Conservation (phyloP, 53 echinoderm and acorn worm genomes). For the Arbacia lixula region DNA sequence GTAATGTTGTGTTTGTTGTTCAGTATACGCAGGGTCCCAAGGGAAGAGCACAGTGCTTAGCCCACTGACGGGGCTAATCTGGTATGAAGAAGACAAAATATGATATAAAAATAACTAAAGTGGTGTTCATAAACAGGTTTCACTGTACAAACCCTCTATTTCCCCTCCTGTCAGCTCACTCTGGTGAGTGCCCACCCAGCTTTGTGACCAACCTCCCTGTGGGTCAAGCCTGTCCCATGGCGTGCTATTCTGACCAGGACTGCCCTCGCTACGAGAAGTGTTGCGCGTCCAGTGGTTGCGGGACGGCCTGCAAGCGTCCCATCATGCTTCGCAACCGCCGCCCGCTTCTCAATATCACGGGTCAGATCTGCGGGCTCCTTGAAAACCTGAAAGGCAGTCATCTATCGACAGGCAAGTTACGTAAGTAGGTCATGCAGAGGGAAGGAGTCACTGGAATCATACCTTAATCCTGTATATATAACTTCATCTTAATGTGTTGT, state of each 20-base stretch:
- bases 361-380: constrained; percentile 16
- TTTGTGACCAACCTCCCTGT: constrained; percentile 36
- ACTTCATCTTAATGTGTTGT: too few relatives aligned
- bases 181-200: constrained; percentile 49
- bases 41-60: too few relatives aligned
- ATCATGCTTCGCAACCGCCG: constrained; percentile 11
- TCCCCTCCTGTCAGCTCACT: constrained; percentile 10
- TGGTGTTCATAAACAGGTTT: too few relatives aligned
- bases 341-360: constrained; percentile 5
- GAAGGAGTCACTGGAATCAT: too few relatives aligned
- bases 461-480: too few relatives aligned
- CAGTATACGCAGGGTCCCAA: too few relatives aligned
- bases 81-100: too few relatives aligned
- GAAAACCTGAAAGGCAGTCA: constrained; percentile 33
- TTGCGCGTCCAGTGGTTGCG: constrained; percentile 39
- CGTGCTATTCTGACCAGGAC: constrained; percentile 49
- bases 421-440: constrained; percentile 17
- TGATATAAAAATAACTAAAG: too few relatives aligned
- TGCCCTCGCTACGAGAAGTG: constrained; percentile 43
- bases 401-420: constrained; percentile 58
- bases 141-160: too few relatives aligned
- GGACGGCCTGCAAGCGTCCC: constrained; percentile 54
- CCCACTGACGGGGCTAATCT: too few relatives aligned
- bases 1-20: too few relatives aligned
- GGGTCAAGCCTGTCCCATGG: constrained; percentile 43